Evolutionary conservation across 2,113 vertebrate genomes (phyloP), one percentile per base, ranked within the genome.

Genomic region (Castor canadensis): DNA sequence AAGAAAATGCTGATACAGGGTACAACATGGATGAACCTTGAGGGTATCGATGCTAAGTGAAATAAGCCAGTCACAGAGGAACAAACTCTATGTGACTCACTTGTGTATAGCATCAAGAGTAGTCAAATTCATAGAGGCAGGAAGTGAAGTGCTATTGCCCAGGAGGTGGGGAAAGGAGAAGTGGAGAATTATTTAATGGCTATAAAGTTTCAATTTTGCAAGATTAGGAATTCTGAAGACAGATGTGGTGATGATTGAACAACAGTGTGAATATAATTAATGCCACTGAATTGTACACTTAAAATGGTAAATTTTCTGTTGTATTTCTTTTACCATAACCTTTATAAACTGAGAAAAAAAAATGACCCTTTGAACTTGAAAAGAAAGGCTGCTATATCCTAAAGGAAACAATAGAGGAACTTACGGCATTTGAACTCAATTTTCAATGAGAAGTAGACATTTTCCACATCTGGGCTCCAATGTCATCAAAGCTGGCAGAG

Each of bases 81-180:
- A 45, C 28, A 52, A 13, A 19, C 5, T 9, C 32, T 35, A 3
- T 5, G n/a, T 40, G 7, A 40, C 5, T 26, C 58, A 64, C 52
- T 26, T 35, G 9, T 6, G 3, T 3, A 3, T 28, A 7, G 10
- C 32, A n/a, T 32, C n/a, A 56, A n/a, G 16, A 32, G 5, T 1
- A 43, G 6, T 58, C 38, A 38, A 54, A 43, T 56, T 83, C 43
- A 60, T 4, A 38, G 73, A 76, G 45, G 49, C 13, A 24, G 80
- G 60, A 69, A 73, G 6, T 2, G 77, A 47, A 93, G 12, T n/a
- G 22, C 20, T 32, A 4, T 17, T 49, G 60, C 5, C 12, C 62
- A 52, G n/a, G 38, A 16, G 16, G 26, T 71, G 20, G 7, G 54
- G 54, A 26, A 13, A 49, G 9, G 28, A 1, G 24, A 15, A n/a